phyloP scores from a whole-genome alignment of 1,140 invertebrate species.

The Halyomorpha halys region DNA sequence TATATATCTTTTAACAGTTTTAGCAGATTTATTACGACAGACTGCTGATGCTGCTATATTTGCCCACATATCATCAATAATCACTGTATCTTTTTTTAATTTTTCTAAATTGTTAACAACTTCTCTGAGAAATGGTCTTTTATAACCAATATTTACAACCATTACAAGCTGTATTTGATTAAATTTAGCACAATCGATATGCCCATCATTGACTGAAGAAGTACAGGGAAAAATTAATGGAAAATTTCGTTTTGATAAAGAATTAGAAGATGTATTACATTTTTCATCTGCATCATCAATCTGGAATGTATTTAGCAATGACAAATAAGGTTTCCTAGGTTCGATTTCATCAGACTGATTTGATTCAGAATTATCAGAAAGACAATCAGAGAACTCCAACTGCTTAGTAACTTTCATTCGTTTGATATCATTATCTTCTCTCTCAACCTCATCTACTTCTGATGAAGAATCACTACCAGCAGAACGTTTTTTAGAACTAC shows the following conservation, averaged over 20 bases:
- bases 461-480: too few relatives aligned
- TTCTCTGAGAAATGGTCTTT: not conserved
- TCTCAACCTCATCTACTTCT: too few relatives aligned
- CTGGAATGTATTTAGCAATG: not conserved
- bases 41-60: not conserved
- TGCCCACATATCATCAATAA: not conserved
- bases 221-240: not conserved
- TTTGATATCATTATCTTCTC: too few relatives aligned
- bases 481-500: too few relatives aligned
- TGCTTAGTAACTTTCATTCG: too few relatives aligned
- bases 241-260: not conserved
- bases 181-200: not conserved
- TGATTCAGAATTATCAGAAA: too few relatives aligned
- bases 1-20: not conserved
- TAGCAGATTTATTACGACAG: not conserved
- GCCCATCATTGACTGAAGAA: not conserved
- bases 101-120: not conserved
- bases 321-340: not conserved
- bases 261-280: not conserved
- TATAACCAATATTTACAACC: not conserved
- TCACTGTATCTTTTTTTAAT: not conserved
- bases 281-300: conserved; percentile 1
- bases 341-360: too few relatives aligned
- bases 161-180: not conserved
- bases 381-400: too few relatives aligned